phyloP scores from a whole-genome alignment of 2,888 invertebrate species.

The Netelia melanura region DNA sequence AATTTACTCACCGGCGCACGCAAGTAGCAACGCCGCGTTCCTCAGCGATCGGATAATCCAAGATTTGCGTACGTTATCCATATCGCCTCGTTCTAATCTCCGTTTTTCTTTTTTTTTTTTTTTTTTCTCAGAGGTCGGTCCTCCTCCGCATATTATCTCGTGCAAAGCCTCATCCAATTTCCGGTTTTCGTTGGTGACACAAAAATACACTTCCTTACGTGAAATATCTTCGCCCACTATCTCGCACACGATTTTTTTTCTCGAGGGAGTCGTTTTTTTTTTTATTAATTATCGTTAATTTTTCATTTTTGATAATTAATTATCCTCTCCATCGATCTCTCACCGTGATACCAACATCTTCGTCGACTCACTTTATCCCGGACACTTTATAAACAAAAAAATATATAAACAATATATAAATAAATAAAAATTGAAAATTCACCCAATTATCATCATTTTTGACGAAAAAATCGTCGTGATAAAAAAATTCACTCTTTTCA shows the following conservation, averaged over 20 bases:
- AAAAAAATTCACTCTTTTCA: background rate
- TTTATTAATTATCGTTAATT: background rate
- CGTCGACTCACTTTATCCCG: background rate
- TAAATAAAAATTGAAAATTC: background rate
- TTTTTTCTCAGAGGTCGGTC: conserved; percentile 25
- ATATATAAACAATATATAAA: conserved; percentile 18
- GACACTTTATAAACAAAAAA: background rate
- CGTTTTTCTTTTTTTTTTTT: background rate
- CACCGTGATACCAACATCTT: background rate
- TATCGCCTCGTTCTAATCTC: conserved; percentile 48
- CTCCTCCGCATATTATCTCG: conserved; percentile 41
- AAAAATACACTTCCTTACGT: background rate
- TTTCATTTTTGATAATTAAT: conserved; percentile 14
- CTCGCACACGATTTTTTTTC: background rate
- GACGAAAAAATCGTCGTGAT: conserved; percentile 2
- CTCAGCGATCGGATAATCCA: conserved; percentile 67
- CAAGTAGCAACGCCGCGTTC: conserved; percentile 62
- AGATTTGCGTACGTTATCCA: conserved; percentile 70
- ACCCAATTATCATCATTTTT: conserved; percentile 26
- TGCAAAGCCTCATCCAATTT: conserved; percentile 52
- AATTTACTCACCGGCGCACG: conserved; percentile 69
- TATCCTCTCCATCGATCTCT: conserved; percentile 1
- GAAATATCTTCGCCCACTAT: conserved; percentile 15
- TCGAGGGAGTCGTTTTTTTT: background rate
- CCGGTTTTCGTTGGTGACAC: conserved; percentile 10